Conservation (phyloP, 1,140 invertebrate genomes). For the Leptopilina clavipes region DNA sequence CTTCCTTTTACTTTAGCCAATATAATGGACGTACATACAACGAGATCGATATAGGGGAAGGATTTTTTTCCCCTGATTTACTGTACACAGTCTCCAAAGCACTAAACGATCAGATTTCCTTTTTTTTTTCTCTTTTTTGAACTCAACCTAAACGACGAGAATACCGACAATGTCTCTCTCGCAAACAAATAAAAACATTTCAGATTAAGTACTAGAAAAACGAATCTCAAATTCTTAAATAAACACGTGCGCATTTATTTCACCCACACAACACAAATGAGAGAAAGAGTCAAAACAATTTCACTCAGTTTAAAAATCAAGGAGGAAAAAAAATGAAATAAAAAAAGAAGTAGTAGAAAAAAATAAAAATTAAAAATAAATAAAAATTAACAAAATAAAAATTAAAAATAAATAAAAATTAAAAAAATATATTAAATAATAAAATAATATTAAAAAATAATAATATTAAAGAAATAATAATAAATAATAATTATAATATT, state of each 20-base stretch:
- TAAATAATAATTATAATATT: too few relatives aligned
- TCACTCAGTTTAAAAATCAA: too few relatives aligned
- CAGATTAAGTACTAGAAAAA: not conserved
- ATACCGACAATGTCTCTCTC: not conserved
- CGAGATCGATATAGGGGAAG: constrained; percentile 60
- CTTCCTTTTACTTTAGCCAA: constrained; percentile 63
- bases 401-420: too few relatives aligned
- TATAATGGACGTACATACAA: constrained; percentile 58
- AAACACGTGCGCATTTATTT: not conserved
- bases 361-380: too few relatives aligned
- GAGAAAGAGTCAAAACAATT: too few relatives aligned
- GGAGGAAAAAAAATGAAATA: too few relatives aligned
- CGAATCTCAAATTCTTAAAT: constrained; percentile 9
- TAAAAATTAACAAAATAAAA: too few relatives aligned
- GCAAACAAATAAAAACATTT: constrained; percentile 1
- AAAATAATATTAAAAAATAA: too few relatives aligned
- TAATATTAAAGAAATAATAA: too few relatives aligned
- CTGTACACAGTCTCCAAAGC: constrained; percentile 43
- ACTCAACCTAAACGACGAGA: constrained; percentile 1
- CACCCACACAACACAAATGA: too few relatives aligned
- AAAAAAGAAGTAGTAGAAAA: too few relatives aligned
- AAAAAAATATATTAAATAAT: too few relatives aligned
- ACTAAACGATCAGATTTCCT: constrained; percentile 22
- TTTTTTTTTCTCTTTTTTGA: constrained; percentile 17
- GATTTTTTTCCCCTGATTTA: constrained; percentile 59